Evolutionary conservation across 2,888 invertebrate species (phyloP), one percentile per base, ranked within the genome.

Genomic region (Scrobipalpa atriplicella): DNA sequence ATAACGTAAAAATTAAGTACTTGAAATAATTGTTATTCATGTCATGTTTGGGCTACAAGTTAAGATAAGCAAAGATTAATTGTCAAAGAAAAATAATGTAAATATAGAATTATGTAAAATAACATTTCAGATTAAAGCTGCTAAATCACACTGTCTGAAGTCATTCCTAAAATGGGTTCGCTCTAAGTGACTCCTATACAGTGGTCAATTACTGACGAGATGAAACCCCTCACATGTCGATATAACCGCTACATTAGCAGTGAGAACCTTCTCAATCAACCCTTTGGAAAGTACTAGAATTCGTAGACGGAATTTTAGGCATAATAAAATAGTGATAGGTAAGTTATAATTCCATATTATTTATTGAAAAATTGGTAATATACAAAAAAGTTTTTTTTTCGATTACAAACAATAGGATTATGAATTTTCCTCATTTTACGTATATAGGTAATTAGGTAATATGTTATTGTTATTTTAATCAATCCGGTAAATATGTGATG

Each of bases 281-380:
- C 56, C 54, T 56, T 21, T 29, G 29, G 38, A 58, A 58, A 36
- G 38, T 58, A n/a, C 58, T 58, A 58, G 58, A 38, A 58, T n/a
- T 1, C 0, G 5, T 29, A 29, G 13, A 36, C 29, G 29, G 29
- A 54, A 29, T 52, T 7, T 2, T 47, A 29, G 29, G 29, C 5
- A 29, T 29, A 29, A 29, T 5, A 29, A 3, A 29, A 29, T 5
- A 5, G n/a, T n/a, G n/a, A n/a, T n/a, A n/a, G n/a, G n/a, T n/a
- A n/a, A n/a, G n/a, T n/a, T n/a, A n/a, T 43, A 43, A 1, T 6
- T 43, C 11, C 43, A 43, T n/a, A n/a, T 11, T 29, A 29, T 29
- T 29, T 29, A 29, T 3, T 29, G 29, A 2, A 29, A 29, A 29
- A 29, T 5, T 29, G 5, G 5, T 29, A 29, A 5, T 29, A 29